A percentile compares a stretch with the other conserved stretches of the same genome.
Evolutionary conservation across 2,797 vertebrate species (phyloP).

Genomic region (Chiloscyllium punctatum): DNA sequence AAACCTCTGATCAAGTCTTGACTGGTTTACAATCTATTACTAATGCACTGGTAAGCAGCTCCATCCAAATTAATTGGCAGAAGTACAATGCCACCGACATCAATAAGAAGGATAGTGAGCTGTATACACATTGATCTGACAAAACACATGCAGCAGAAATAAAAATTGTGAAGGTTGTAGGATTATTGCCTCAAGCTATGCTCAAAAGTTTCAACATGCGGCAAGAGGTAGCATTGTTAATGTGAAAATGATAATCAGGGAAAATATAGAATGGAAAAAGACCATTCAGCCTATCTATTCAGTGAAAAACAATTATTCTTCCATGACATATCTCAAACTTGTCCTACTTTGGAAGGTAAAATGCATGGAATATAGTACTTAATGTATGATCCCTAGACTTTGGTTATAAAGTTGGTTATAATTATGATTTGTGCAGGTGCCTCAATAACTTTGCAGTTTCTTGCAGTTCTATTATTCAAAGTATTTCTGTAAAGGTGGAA

Average conservation of each 20-base stretch:
- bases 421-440: not conserved
- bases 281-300: not conserved
- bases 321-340: not conserved
- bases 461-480: not conserved
- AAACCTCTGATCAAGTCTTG: conserved; percentile 33
- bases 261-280: not conserved
- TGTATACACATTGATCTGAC: conserved; percentile 20
- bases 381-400: too few species aligned
- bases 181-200: conserved; percentile 27
- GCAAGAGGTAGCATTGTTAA: not conserved
- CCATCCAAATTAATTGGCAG: conserved; percentile 37
- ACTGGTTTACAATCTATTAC: conserved; percentile 33
- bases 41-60: conserved; percentile 32
- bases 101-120: conserved; percentile 21
- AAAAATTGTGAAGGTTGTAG: conserved; percentile 24
- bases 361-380: not conserved
- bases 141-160: conserved; percentile 31
- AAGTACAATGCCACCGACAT: conserved; percentile 1
- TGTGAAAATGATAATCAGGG: not conserved
- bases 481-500: not conserved
- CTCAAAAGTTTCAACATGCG: conserved; percentile 24
- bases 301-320: conserved; percentile 12
- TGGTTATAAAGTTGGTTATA: not conserved
- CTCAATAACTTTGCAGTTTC: not conserved
- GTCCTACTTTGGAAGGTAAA: not conserved